Percentiles rank a stretch among this genome's conserved stretches.
These are phyloP conservation scores for Euclidia mi DNA, from an alignment of 2,888 invertebrate species.

Conservation along the genomic window DNA sequence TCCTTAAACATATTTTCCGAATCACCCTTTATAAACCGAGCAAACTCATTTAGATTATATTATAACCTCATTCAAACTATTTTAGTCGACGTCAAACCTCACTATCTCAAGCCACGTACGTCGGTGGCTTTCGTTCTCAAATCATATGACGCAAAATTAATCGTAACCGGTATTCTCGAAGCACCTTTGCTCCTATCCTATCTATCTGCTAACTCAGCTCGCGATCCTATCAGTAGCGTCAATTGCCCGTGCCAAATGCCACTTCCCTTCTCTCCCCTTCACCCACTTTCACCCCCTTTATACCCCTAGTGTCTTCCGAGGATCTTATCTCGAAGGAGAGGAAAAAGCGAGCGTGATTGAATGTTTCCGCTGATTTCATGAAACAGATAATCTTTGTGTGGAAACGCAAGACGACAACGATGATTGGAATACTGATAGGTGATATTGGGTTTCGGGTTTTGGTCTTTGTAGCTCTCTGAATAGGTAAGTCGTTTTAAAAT, in stretches of 20 bases:
- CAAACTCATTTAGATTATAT: background rate
- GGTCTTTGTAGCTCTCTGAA: background rate
- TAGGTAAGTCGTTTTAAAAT: too few relatives aligned
- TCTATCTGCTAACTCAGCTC: constrained; percentile 85
- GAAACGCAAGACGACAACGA: constrained; percentile 62
- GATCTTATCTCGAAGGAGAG: constrained; percentile 75
- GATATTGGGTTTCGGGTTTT: constrained; percentile 39
- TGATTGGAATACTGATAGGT: constrained; percentile 51
- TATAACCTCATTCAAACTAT: background rate
- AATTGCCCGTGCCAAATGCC: constrained; percentile 91
- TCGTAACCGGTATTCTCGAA: constrained; percentile 5
- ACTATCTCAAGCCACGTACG: too few relatives aligned
- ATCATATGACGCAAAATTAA: constrained; percentile 11
- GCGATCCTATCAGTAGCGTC: constrained; percentile 90
- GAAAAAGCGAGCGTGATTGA: constrained; percentile 83
- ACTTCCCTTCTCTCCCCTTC: constrained; percentile 72
- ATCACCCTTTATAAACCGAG: background rate
- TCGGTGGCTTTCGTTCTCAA: background rate
- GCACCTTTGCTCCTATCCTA: constrained; percentile 63
- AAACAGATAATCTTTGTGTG: constrained; percentile 76
- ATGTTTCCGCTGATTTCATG: constrained; percentile 83
- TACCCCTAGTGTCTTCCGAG: constrained; percentile 50
- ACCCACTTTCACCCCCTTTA: constrained; percentile 48
- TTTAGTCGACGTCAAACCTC: background rate
- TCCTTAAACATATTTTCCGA: too few relatives aligned